Conservation (phyloP, 2,797 vertebrate genomes). For the Eupleurogrammus muticus region DNA sequence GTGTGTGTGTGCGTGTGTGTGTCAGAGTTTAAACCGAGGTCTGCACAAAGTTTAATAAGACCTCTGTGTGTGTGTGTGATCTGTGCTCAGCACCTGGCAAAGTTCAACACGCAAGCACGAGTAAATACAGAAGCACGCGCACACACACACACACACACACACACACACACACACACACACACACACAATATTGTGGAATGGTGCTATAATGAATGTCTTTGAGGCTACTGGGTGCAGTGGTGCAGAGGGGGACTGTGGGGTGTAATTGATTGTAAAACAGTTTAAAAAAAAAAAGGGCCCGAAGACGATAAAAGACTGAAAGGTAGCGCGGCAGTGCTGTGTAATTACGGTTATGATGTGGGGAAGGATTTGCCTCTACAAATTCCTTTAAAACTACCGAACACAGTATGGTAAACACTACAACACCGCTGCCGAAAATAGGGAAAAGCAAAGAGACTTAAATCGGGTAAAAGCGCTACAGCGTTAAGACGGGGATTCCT, state of each 20-base stretch:
- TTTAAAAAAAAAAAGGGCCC: slow-evolving; percentile 76
- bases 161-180: slow-evolving; percentile 4
- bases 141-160: slow-evolving; percentile 10
- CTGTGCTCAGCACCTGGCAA: slow-evolving; percentile 57
- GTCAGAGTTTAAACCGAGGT: slow-evolving; percentile 79
- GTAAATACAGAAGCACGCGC: background rate
- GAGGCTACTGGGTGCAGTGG: slow-evolving; percentile 65
- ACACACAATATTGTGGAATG: slow-evolving; percentile 37
- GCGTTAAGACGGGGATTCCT: slow-evolving; percentile 17
- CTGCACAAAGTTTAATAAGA: slow-evolving; percentile 80
- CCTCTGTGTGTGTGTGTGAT: slow-evolving; percentile 56
- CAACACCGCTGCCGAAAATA: slow-evolving; percentile 44
- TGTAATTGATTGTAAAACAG: slow-evolving; percentile 83
- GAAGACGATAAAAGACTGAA: slow-evolving; percentile 68
- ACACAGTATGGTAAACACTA: slow-evolving; percentile 75
- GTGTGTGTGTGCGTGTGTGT: no score
- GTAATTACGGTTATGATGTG: slow-evolving; percentile 80
- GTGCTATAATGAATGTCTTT: slow-evolving; percentile 63
- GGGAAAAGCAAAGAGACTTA: slow-evolving; percentile 46
- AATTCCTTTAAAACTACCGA: slow-evolving; percentile 73
- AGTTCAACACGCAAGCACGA: slow-evolving; percentile 52
- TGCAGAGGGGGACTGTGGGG: slow-evolving; percentile 44
- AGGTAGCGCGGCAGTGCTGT: slow-evolving; percentile 73
- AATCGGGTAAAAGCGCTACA: slow-evolving; percentile 22
- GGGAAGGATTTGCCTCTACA: slow-evolving; percentile 74